Percentiles rank a stretch among this genome's conserved stretches.
phyloP scores from a whole-genome alignment of 2,888 invertebrate genomes.

The Ormia ochracea region DNA sequence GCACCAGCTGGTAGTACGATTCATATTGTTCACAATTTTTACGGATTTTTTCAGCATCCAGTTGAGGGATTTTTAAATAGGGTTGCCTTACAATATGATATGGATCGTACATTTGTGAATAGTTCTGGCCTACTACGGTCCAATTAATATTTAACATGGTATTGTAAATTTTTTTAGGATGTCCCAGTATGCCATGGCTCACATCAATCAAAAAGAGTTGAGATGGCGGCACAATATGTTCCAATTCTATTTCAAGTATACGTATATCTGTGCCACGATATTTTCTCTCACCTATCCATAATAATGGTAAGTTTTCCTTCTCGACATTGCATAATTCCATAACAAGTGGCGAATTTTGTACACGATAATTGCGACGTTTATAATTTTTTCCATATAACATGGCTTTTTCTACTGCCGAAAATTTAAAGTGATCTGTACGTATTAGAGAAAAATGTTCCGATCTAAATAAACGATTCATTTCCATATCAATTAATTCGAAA shows the following conservation, averaged over 20 bases:
- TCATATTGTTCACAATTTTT: constrained; percentile 65
- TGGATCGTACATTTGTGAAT: constrained; percentile 70
- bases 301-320: constrained; percentile 69
- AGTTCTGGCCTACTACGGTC: constrained; percentile 70
- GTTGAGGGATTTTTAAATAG: constrained; percentile 66
- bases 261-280: constrained; percentile 73
- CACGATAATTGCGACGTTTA: constrained; percentile 71
- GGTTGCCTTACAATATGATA: constrained; percentile 72
- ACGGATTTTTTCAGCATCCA: constrained; percentile 64
- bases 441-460: constrained; percentile 72
- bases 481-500: constrained; percentile 71
- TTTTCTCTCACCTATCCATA: constrained; percentile 75
- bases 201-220: constrained; percentile 72
- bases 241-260: constrained; percentile 71
- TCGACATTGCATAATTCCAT: constrained; percentile 70
- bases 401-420: constrained; percentile 68
- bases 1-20: constrained; percentile 68
- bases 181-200: constrained; percentile 73
- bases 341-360: constrained; percentile 73
- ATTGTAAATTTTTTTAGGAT: constrained; percentile 72
- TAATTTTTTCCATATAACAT: constrained; percentile 72
- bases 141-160: constrained; percentile 71
- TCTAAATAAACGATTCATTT: constrained; percentile 74
- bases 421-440: constrained; percentile 66
- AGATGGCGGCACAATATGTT: constrained; percentile 72